Conservation (phyloP, 2,888 invertebrate species). For the Apocheima hispidaria region DNA sequence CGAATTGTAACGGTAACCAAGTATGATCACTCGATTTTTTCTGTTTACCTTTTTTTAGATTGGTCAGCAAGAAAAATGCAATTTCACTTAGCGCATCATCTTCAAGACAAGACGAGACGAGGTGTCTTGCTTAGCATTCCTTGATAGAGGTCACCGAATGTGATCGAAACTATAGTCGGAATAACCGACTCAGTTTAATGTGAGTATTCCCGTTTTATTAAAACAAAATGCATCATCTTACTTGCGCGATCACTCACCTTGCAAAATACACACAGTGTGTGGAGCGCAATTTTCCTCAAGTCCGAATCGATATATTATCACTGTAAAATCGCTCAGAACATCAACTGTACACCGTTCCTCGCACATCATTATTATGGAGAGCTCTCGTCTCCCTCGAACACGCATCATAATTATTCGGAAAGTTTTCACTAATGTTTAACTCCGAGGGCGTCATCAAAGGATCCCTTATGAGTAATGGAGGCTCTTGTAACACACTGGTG, state of each 20-base stretch:
- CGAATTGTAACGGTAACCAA: too few relatives aligned
- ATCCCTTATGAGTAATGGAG: slow-evolving; percentile 53
- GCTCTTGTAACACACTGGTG: slow-evolving; percentile 25
- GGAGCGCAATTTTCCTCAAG: not conserved
- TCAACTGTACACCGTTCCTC: slow-evolving; percentile 38
- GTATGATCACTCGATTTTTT: too few relatives aligned
- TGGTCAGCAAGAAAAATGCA: too few relatives aligned
- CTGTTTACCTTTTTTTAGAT: too few relatives aligned
- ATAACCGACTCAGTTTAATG: too few relatives aligned
- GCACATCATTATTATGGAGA: slow-evolving; percentile 76
- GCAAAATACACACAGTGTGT: not conserved
- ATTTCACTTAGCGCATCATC: too few relatives aligned
- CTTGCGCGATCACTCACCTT: not conserved
- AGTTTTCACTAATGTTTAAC: slow-evolving; percentile 76
- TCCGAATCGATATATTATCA: slow-evolving; percentile 10
- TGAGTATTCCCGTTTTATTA: too few relatives aligned
- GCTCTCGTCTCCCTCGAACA: slow-evolving; percentile 66
- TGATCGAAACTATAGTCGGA: too few relatives aligned
- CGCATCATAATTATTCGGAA: slow-evolving; percentile 79
- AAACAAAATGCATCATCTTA: too few relatives aligned
- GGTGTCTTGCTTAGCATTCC: too few relatives aligned
- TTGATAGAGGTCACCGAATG: too few relatives aligned
- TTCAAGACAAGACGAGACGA: too few relatives aligned
- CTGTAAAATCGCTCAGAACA: slow-evolving; percentile 13
- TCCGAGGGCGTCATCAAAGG: slow-evolving; percentile 67